phyloP scores from a whole-genome alignment of 1,140 invertebrate species.

The Reticulitermes speratus region DNA sequence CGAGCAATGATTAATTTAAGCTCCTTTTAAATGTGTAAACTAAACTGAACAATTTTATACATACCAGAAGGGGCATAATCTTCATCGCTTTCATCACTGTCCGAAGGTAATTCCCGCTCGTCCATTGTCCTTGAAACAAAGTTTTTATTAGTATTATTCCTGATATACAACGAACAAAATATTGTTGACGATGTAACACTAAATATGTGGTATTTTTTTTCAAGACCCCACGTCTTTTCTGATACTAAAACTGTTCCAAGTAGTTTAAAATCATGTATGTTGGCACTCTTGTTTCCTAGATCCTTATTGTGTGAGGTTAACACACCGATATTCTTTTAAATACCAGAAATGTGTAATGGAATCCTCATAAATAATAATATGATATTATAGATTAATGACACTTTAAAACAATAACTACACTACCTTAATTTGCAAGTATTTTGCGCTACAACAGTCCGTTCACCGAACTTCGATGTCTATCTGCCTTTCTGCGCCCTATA shows the following conservation, averaged over 20 bases:
- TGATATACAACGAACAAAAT: neutral
- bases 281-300: neutral
- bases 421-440: too few relatives aligned
- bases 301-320: neutral
- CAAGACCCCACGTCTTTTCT: too few relatives aligned
- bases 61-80: constrained; percentile 51
- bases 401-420: too few relatives aligned
- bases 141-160: neutral
- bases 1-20: too few relatives aligned
- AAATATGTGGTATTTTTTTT: too few relatives aligned
- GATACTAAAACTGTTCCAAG: too few relatives aligned
- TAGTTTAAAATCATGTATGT: neutral
- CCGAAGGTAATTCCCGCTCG: constrained; percentile 26
- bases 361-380: too few relatives aligned
- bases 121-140: constrained; percentile 21
- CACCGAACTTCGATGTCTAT: neutral
- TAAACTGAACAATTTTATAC: constrained; percentile 38
- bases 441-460: too few relatives aligned
- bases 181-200: too few relatives aligned
- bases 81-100: constrained; percentile 46
- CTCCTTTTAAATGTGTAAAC: constrained; percentile 38
- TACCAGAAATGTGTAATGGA: too few relatives aligned
- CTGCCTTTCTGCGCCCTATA: neutral
- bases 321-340: too few relatives aligned
- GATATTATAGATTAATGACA: too few relatives aligned